Conservation (phyloP, 2,797 vertebrate genomes). For the Cossypha dichroa region DNA sequence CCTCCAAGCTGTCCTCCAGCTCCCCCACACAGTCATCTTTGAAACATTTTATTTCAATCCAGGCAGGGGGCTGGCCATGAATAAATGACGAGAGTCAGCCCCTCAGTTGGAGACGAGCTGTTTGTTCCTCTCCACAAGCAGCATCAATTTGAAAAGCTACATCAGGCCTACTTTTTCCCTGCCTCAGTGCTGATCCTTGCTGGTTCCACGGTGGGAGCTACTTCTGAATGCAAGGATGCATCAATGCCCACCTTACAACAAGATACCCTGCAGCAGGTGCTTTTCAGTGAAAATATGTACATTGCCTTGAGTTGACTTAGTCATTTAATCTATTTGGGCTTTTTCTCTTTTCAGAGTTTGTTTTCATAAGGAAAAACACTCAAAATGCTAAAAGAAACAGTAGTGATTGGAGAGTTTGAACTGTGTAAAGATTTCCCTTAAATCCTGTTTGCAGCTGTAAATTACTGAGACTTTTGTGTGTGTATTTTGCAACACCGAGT, state of each 20-base stretch:
- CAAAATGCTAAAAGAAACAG: not conserved
- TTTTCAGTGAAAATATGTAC: conserved; percentile 33
- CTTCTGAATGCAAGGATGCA: conserved; percentile 47
- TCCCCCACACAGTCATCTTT: conserved; percentile 57
- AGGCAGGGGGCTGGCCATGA: conserved; percentile 67
- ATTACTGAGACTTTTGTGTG: not conserved
- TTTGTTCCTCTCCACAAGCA: conserved; percentile 67
- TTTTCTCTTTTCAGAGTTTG: not conserved
- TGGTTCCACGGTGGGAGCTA: conserved; percentile 24
- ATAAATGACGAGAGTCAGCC: conserved; percentile 70
- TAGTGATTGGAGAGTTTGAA: not conserved
- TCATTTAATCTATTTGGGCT: not conserved
- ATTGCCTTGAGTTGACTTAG: conserved; percentile 1
- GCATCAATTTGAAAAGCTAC: conserved; percentile 63
- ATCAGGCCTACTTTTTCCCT: conserved; percentile 39
- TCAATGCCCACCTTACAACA: not conserved
- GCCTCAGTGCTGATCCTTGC: not conserved
- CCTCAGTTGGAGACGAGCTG: conserved; percentile 60
- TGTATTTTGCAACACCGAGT: not conserved
- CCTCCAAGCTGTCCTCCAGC: conserved; percentile 61
- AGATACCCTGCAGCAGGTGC: conserved; percentile 6
- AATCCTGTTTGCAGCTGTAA: not conserved
- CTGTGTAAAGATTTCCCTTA: not conserved
- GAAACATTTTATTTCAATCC: conserved; percentile 68
- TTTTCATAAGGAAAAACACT: not conserved